Evolutionary conservation across 2,113 vertebrate genomes (phyloP), one percentile per base, ranked within the genome.

Genomic region (Odontophorus gujanensis): DNA sequence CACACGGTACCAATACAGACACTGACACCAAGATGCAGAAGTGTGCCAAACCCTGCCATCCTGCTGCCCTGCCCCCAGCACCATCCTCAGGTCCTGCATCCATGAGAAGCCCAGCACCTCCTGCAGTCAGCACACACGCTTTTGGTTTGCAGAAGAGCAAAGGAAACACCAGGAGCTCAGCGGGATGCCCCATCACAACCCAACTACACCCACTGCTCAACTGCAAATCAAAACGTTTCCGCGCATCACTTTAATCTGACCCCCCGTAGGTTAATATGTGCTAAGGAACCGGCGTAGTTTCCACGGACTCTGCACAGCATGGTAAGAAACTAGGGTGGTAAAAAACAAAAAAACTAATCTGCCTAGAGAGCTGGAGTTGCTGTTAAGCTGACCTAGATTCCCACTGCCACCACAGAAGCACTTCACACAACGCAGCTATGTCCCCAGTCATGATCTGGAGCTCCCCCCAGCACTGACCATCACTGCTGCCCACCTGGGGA

Each of bases 361-460:
- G 81, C 95, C 83, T 55, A 45, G 75, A 95, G 81, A 88, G 34
- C 3, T 5, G 2, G 45, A 90, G 78, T 11, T 76, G 89, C 92
- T 15, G 22, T 13, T 69, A 77, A 65, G n/a, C 62, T 85, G 36
- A 90, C 93, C 90, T 55, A 81, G 62, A 92, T 90, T 93, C 90
- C 11, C 67, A 45, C 77, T 43, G 13, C 32, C 73, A 36, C 73
- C 47, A 8, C 3, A 8, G 62, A 80, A 88, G 3, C 22, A 2
- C 45, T 38, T 40, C 75, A n/a, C 55, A 58, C 19, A 26, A 53
- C 51, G 9, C 51, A 53, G 26, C 8, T 8, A 17, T 15, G 16
- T 53, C 15, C 51, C 51, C 51, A 53, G 51, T 26, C 26, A 53
- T 15, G 8, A 9, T 30, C 51, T 5, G 3, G 51, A 9, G 51